phyloP scores from a whole-genome alignment of 2,888 invertebrate species.

The Polylopha cassiicola region DNA sequence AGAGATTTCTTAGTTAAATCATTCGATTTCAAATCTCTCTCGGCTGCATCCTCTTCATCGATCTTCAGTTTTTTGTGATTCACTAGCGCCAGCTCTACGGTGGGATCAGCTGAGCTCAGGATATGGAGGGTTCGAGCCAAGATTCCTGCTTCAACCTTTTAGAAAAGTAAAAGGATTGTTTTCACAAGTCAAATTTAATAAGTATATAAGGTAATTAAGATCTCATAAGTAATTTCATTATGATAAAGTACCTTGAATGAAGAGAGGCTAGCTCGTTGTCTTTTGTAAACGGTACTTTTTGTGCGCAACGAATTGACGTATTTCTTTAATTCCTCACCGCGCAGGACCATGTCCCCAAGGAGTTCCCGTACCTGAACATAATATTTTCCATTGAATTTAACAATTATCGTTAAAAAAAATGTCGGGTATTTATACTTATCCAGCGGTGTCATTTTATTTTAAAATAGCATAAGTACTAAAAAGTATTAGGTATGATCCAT shows the following conservation, averaged over 20 bases:
- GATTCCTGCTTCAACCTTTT: constrained; percentile 85
- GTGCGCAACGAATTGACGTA: constrained; percentile 89
- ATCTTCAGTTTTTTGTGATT: constrained; percentile 70
- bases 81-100: constrained; percentile 68
- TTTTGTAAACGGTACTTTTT: constrained; percentile 89
- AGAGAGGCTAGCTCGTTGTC: constrained; percentile 85
- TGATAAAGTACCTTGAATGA: constrained; percentile 77
- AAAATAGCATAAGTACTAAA: too few relatives aligned
- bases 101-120: constrained; percentile 77
- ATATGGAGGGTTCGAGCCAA: constrained; percentile 86
- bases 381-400: too few relatives aligned
- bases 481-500: too few relatives aligned
- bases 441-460: too few relatives aligned
- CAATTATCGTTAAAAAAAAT: constrained; percentile 9
- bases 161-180: constrained; percentile 2
- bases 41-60: constrained; percentile 78
- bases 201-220: too few relatives aligned
- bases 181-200: not conserved
- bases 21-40: constrained; percentile 53
- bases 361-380: constrained; percentile 65
- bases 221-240: too few relatives aligned
- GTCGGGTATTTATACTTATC: too few relatives aligned
- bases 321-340: constrained; percentile 90
- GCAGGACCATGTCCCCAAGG: constrained; percentile 82
- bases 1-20: constrained; percentile 64